A percentile compares a stretch with the other conserved stretches of the same genome.
These are phyloP conservation scores for Crypturellus undulatus DNA, from an alignment of 2,113 vertebrate species.

Conservation along the genomic window DNA sequence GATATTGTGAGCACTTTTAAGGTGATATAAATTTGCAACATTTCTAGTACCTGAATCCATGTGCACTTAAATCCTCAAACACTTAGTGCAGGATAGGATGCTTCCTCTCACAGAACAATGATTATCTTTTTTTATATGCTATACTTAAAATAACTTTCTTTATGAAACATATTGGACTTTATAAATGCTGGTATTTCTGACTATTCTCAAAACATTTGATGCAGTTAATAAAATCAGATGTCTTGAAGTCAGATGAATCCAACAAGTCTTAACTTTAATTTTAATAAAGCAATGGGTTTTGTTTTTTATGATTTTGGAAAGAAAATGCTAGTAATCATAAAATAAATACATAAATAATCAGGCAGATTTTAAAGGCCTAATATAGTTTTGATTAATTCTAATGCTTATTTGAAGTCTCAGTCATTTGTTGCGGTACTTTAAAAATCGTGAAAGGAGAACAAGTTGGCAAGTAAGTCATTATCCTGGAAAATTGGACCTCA, in stretches of 20 bases:
- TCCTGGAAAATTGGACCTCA: not conserved
- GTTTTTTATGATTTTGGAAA: not conserved
- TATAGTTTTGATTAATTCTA: not conserved
- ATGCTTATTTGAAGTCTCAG: not conserved
- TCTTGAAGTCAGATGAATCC: not conserved
- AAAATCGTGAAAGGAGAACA: too few relatives aligned
- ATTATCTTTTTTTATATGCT: not conserved
- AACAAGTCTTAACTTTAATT: too few relatives aligned
- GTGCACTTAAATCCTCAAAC: not conserved
- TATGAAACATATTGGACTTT: not conserved
- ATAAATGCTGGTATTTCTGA: not conserved
- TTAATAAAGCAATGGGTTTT: not conserved
- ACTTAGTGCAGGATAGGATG: not conserved
- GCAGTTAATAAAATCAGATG: not conserved
- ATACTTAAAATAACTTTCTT: not conserved
- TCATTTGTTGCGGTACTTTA: not conserved
- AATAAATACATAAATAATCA: not conserved
- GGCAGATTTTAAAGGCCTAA: not conserved
- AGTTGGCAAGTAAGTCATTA: too few relatives aligned
- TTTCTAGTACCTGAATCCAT: not conserved
- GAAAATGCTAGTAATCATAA: not conserved
- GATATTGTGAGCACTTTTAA: not conserved
- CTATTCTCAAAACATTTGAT: not conserved
- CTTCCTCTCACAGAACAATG: not conserved
- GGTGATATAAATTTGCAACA: not conserved